These are phyloP conservation scores for Ariolimax columbianus DNA, from an alignment of 2,888 invertebrate genomes.

Conservation along the genomic window DNA sequence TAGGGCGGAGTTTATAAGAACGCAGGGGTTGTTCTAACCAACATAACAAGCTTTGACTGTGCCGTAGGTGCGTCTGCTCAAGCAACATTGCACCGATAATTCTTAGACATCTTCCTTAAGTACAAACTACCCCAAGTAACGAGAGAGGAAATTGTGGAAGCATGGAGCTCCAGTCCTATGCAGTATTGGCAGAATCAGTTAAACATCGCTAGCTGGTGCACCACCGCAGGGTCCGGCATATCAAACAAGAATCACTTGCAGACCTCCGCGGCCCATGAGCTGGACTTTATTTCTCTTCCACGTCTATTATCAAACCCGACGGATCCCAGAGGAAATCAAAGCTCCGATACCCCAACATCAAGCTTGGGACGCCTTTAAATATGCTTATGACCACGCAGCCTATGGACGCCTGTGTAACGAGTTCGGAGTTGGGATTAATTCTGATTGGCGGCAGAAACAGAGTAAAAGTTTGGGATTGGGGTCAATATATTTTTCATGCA, in stretches of 20 bases:
- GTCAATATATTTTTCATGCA: not conserved
- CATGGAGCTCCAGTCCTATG: not conserved
- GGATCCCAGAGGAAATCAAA: not conserved
- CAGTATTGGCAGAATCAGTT: slow-evolving; percentile 2
- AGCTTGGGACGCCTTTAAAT: not conserved
- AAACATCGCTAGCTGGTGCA: not conserved
- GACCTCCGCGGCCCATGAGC: not conserved
- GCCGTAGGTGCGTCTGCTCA: no score
- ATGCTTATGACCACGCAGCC: not conserved
- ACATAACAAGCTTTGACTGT: no score
- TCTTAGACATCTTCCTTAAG: not conserved
- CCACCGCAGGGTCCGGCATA: not conserved
- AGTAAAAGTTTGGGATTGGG: not conserved
- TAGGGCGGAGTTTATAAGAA: not conserved
- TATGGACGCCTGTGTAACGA: not conserved
- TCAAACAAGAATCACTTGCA: no score
- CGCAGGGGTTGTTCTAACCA: no score
- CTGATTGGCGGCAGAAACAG: slow-evolving; percentile 20
- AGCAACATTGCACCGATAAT: no score
- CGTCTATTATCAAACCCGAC: not conserved
- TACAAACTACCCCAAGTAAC: not conserved
- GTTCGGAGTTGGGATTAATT: not conserved
- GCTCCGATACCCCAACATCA: not conserved
- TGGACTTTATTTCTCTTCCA: not conserved
- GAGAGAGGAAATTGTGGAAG: not conserved